These are phyloP conservation scores for Aporophyla nigra DNA, from an alignment of 2,888 invertebrate species.

Conservation along the genomic window DNA sequence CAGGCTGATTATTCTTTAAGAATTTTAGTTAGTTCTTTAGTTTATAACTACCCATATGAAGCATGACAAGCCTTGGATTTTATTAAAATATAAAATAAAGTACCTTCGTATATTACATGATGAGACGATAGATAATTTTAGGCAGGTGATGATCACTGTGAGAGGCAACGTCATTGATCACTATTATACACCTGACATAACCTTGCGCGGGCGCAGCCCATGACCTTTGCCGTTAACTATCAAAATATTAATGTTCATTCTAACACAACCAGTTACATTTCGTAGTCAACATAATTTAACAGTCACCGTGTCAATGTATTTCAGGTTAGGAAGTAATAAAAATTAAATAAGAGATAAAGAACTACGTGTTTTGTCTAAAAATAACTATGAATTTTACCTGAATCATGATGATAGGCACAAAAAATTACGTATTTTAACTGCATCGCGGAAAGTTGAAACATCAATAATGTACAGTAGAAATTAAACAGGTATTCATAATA, in stretches of 20 bases:
- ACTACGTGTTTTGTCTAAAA: not conserved
- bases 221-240: slow-evolving; percentile 29
- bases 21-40: not conserved
- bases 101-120: not conserved
- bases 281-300: slow-evolving; percentile 4
- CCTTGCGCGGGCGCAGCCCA: slow-evolving; percentile 20
- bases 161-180: slow-evolving; percentile 15
- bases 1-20: not conserved
- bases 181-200: slow-evolving; percentile 6
- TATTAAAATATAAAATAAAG: not conserved
- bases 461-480: not conserved
- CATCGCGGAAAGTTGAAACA: not conserved
- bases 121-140: slow-evolving; percentile 7
- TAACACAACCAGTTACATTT: slow-evolving; percentile 17
- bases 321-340: slow-evolving; percentile 5
- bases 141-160: slow-evolving; percentile 9
- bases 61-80: not conserved
- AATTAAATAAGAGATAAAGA: not conserved
- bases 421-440: not conserved
- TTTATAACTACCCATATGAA: not conserved
- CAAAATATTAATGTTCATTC: slow-evolving; percentile 16
- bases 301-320: slow-evolving; percentile 20
- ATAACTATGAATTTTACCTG: not conserved
- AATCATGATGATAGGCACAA: not conserved
- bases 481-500: slow-evolving; percentile 2